Percentiles rank a stretch among this genome's conserved stretches.
Evolutionary conservation across 2,888 invertebrate genomes (phyloP).

Genomic region (Gisinianus flammeolus): DNA sequence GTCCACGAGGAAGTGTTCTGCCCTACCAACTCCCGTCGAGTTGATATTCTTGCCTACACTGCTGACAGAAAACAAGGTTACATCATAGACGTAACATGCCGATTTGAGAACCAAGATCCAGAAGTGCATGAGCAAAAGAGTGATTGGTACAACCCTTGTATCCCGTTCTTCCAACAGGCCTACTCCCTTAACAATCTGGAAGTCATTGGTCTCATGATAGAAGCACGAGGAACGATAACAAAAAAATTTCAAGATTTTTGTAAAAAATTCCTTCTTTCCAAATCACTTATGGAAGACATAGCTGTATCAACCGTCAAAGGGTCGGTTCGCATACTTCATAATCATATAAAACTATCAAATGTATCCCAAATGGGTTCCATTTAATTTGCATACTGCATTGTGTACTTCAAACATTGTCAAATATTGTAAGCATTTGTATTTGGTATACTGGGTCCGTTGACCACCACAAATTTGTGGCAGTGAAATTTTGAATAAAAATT

Average conservation of each 20-base stretch:
- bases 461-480: too few species aligned
- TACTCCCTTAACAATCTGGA: neutral
- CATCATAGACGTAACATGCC: constrained; percentile 36
- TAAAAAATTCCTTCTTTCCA: neutral
- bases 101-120: neutral
- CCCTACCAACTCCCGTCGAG: constrained; percentile 15
- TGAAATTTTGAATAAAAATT: too few species aligned
- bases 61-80: neutral
- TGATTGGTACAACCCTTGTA: constrained; percentile 13
- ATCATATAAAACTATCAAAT: constrained; percentile 5
- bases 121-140: constrained; percentile 34
- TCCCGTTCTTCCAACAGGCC: constrained; percentile 1
- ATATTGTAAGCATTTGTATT: too few species aligned
- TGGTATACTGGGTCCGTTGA: too few species aligned
- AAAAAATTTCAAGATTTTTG: neutral
- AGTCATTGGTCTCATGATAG: constrained; percentile 24
- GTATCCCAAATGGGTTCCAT: too few species aligned
- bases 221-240: neutral
- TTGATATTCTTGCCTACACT: constrained; percentile 27
- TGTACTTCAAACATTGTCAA: too few species aligned
- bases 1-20: constrained; percentile 35
- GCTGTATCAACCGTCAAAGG: constrained; percentile 8
- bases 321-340: constrained; percentile 21
- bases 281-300: constrained; percentile 2
- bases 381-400: too few species aligned